phyloP scores from a whole-genome alignment of 2,888 invertebrate species.

The Callyntrura guangdongensis region DNA sequence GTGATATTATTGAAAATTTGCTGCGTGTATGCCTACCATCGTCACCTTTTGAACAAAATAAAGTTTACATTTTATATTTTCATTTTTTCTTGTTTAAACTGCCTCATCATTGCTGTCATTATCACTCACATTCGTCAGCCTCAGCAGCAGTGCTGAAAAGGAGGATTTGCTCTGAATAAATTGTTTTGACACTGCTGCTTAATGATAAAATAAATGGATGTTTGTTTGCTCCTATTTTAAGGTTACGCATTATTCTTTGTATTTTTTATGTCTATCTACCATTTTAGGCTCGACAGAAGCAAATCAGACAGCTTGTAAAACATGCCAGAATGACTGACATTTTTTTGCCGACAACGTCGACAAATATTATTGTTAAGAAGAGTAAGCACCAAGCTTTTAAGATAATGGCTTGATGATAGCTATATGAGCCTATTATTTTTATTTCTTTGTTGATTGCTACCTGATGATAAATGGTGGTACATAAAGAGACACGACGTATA shows the following conservation, averaged over 20 bases:
- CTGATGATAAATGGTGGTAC: slow-evolving; percentile 51
- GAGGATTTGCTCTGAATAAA: slow-evolving; percentile 26
- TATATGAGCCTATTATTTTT: slow-evolving; percentile 19
- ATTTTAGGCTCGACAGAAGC: background rate
- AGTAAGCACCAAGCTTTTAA: slow-evolving; percentile 63
- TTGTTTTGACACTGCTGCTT: slow-evolving; percentile 49
- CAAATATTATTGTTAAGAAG: slow-evolving; percentile 44
- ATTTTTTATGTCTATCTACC: background rate
- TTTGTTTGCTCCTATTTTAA: background rate
- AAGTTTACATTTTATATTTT: slow-evolving; percentile 8
- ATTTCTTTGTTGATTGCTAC: slow-evolving; percentile 54
- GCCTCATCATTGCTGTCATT: slow-evolving; percentile 30
- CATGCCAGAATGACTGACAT: background rate
- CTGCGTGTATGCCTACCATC: background rate
- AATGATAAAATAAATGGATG: slow-evolving; percentile 15
- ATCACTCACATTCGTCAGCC: too few species aligned
- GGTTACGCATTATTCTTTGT: background rate
- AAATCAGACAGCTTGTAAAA: background rate
- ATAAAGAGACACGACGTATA: too few species aligned
- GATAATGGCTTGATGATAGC: slow-evolving; percentile 64
- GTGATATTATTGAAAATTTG: background rate
- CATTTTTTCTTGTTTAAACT: slow-evolving; percentile 28
- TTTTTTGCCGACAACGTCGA: slow-evolving; percentile 6
- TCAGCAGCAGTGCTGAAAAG: background rate
- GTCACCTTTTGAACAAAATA: background rate